A percentile compares a stretch with the other conserved stretches of the same genome.
Conservation (phyloP, 2,797 vertebrate species). For the Natrix natrix region DNA sequence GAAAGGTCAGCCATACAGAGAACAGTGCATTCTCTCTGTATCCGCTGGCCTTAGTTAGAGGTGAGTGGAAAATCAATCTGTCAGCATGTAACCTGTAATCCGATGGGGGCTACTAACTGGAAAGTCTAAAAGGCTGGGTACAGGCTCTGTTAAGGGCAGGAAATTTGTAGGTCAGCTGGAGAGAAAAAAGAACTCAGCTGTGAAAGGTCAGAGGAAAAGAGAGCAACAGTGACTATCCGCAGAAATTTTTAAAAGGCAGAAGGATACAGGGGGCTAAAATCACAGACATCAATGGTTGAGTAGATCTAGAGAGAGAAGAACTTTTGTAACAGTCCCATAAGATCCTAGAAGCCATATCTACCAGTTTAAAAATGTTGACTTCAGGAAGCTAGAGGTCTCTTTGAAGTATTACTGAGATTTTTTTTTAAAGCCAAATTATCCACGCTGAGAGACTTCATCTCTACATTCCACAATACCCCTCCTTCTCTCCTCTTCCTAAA, state of each 20-base stretch:
- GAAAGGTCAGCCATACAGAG: not conserved
- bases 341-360: not conserved
- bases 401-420: not conserved
- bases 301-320: not conserved
- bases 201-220: not conserved
- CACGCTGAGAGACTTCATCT: not conserved
- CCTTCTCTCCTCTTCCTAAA: not conserved
- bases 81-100: not conserved
- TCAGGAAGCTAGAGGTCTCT: not conserved
- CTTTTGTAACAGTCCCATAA: not conserved
- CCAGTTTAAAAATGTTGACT: not conserved
- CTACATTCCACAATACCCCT: not conserved
- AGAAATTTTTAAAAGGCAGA: not conserved
- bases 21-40: not conserved
- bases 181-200: not conserved
- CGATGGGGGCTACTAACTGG: not conserved
- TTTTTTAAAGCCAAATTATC: not conserved
- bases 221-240: not conserved
- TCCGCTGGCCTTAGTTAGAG: not conserved
- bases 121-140: not conserved
- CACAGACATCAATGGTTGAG: not conserved
- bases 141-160: not conserved
- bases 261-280: not conserved
- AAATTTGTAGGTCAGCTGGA: not conserved
- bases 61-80: not conserved